Percentiles rank a stretch among this genome's conserved stretches.
Evolutionary conservation across 2,888 invertebrate species (phyloP).

Genomic region (Scaptomyza parva): DNA sequence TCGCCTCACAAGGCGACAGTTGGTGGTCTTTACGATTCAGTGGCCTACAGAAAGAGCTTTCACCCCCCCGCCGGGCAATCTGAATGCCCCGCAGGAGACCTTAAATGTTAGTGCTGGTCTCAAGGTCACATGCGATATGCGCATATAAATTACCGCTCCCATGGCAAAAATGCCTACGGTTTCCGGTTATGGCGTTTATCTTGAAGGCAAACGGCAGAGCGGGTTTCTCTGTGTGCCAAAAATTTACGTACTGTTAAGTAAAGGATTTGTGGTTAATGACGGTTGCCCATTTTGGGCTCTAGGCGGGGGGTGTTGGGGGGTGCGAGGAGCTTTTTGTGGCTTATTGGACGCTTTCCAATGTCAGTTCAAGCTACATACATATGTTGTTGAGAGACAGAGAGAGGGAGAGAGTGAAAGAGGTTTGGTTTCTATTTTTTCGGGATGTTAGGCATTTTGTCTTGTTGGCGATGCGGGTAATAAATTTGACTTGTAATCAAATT

Average conservation of each 20-base stretch:
- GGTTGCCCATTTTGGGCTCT: constrained; percentile 52
- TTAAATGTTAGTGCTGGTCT: constrained; percentile 61
- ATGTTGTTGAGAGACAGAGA: constrained; percentile 32
- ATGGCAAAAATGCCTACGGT: constrained; percentile 15
- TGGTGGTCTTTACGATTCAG: constrained; percentile 73
- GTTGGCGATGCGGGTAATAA: constrained; percentile 71
- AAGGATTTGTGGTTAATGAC: constrained; percentile 81
- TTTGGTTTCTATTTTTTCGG: constrained; percentile 3
- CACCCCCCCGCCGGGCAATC: neutral
- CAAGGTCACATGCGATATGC: constrained; percentile 78
- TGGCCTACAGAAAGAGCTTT: constrained; percentile 18
- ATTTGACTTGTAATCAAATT: constrained; percentile 76
- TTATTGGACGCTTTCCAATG: constrained; percentile 49
- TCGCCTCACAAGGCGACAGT: constrained; percentile 72
- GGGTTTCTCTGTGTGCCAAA: constrained; percentile 61
- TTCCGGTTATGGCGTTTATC: constrained; percentile 55
- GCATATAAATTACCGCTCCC: constrained; percentile 60
- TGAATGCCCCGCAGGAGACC: constrained; percentile 20
- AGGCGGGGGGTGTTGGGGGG: too few relatives aligned
- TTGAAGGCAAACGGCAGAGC: constrained; percentile 53
- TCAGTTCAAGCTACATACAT: constrained; percentile 65
- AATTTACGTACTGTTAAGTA: constrained; percentile 81
- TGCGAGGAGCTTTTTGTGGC: constrained; percentile 17
- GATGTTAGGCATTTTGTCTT: constrained; percentile 23
- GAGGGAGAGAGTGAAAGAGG: neutral